These are phyloP conservation scores for Chalcis sispes DNA, from an alignment of 2,888 invertebrate species.

Conservation along the genomic window DNA sequence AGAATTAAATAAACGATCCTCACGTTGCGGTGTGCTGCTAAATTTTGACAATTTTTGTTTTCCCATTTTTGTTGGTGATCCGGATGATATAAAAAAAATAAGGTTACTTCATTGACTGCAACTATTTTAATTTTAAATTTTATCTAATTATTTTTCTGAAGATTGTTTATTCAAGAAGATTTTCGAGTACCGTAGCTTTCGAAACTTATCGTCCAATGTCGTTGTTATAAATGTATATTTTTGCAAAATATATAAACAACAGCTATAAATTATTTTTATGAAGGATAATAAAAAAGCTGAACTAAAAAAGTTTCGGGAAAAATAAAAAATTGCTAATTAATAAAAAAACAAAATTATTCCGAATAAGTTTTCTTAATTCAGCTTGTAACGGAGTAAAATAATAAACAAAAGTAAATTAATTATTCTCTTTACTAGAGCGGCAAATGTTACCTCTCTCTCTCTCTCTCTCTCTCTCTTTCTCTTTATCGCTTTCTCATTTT, in stretches of 20 bases:
- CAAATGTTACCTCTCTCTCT: constrained; percentile 13
- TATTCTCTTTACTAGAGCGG: constrained; percentile 46
- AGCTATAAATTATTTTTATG: background rate
- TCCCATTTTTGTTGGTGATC: no score
- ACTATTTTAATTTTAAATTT: no score
- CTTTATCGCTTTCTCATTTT: background rate
- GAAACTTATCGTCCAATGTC: no score
- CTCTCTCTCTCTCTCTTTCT: background rate
- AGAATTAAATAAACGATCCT: constrained; percentile 28
- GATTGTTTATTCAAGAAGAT: no score
- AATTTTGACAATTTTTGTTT: no score
- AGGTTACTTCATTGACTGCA: no score
- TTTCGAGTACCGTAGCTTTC: no score
- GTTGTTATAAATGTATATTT: no score
- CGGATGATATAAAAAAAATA: no score
- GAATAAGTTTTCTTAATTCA: background rate
- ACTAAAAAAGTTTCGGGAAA: background rate
- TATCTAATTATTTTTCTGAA: no score
- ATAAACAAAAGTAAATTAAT: constrained; percentile 52
- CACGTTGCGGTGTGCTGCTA: no score
- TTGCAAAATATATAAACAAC: no score
- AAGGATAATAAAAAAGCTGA: background rate
- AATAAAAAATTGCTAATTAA: constrained; percentile 18
- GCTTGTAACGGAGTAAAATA: constrained; percentile 36
- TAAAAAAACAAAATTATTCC: background rate